These are phyloP conservation scores for Okapia johnstoni DNA, from an alignment of 2,113 vertebrate genomes.

Conservation along the genomic window DNA sequence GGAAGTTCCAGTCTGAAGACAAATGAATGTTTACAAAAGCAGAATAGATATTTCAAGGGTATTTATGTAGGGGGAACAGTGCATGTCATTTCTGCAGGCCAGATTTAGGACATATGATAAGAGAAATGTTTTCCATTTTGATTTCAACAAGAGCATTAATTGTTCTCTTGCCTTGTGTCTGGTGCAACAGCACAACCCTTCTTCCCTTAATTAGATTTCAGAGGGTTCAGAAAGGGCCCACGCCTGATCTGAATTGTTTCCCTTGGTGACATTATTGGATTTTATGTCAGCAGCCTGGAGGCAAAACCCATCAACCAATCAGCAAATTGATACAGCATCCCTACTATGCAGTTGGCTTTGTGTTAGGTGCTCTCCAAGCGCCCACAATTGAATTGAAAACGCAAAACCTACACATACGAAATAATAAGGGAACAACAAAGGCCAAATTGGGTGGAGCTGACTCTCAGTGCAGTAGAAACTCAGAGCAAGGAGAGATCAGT, in stretches of 20 bases:
- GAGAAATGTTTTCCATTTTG: neutral
- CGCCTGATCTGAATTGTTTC: neutral
- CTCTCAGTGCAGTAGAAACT: neutral
- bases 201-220: conserved; percentile 23
- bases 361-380: neutral
- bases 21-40: conserved; percentile 44
- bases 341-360: neutral
- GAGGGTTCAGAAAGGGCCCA: conserved; percentile 10
- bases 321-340: neutral
- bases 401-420: neutral
- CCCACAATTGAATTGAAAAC: neutral
- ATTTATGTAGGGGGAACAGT: neutral
- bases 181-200: neutral
- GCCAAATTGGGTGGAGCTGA: neutral
- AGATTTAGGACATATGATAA: neutral
- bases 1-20: conserved; percentile 16
- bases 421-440: neutral
- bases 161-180: neutral
- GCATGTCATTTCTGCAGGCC: neutral
- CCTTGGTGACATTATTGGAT: conserved; percentile 22
- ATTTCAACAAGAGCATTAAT: neutral
- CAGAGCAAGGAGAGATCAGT: neutral
- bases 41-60: neutral
- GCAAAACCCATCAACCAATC: neutral
- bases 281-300: conserved; percentile 37